Conservation (phyloP, 2,888 invertebrate genomes). For the Noctua pronuba region DNA sequence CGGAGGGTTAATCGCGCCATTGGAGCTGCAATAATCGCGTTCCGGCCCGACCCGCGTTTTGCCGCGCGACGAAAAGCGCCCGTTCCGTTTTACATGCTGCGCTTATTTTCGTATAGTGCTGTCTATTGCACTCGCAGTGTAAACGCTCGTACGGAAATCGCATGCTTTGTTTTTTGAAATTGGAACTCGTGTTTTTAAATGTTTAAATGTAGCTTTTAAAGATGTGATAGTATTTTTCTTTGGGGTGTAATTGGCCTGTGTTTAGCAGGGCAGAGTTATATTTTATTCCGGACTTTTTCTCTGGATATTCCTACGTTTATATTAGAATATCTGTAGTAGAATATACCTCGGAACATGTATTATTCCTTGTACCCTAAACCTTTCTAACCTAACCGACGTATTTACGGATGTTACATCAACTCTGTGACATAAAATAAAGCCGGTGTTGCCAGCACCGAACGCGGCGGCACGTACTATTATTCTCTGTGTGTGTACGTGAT, state of each 20-base stretch:
- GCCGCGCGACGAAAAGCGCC: constrained; percentile 60
- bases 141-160: constrained; percentile 69
- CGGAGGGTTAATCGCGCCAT: constrained; percentile 81
- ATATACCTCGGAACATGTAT: constrained; percentile 3
- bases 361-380: constrained; percentile 1
- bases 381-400: constrained; percentile 21
- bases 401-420: constrained; percentile 52
- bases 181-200: constrained; percentile 72
- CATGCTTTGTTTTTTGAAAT: constrained; percentile 78
- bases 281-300: background rate
- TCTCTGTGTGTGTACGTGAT: constrained; percentile 64
- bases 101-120: constrained; percentile 79
- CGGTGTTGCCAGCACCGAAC: constrained; percentile 34
- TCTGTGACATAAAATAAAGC: constrained; percentile 47
- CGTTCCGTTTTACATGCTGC: constrained; percentile 76
- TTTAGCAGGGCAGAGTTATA: constrained; percentile 9
- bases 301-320: background rate
- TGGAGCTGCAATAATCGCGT: constrained; percentile 83
- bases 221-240: constrained; percentile 48
- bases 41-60: constrained; percentile 68
- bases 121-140: constrained; percentile 78
- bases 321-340: constrained; percentile 4
- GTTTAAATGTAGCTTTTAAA: constrained; percentile 58
- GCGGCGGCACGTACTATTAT: constrained; percentile 62
- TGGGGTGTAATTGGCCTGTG: constrained; percentile 51